These are phyloP conservation scores for Acromyrmex echinatior DNA, from an alignment of 1,140 invertebrate genomes.

Conservation along the genomic window DNA sequence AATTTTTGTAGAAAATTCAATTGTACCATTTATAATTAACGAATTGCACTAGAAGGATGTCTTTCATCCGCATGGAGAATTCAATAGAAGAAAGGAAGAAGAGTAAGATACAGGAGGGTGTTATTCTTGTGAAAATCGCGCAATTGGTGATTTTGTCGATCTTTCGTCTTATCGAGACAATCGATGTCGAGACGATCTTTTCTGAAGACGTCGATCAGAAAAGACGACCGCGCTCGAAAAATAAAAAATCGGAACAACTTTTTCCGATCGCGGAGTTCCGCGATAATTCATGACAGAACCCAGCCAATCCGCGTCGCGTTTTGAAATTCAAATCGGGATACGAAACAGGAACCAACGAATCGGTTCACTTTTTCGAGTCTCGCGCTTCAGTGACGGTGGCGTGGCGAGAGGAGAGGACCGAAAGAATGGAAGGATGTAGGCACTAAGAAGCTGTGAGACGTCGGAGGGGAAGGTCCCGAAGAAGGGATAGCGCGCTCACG, in stretches of 20 bases:
- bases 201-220: conserved; percentile 25
- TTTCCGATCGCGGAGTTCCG: conserved; percentile 54
- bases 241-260: conserved; percentile 72
- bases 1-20: background rate
- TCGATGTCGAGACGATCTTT: background rate
- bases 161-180: conserved; percentile 71
- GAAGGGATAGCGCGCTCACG: conserved; percentile 24
- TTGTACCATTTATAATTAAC: background rate
- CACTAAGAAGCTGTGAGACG: background rate
- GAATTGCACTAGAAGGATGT: background rate
- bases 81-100: background rate
- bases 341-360: background rate
- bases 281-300: conserved; percentile 76
- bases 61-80: background rate
- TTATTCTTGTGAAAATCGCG: conserved; percentile 29
- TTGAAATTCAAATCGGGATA: conserved; percentile 76
- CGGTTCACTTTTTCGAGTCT: conserved; percentile 66
- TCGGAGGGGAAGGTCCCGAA: background rate
- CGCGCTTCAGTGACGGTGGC: conserved; percentile 37
- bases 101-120: background rate
- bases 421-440: conserved; percentile 37
- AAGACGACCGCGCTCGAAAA: conserved; percentile 13
- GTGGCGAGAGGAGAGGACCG: conserved; percentile 23
- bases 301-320: conserved; percentile 71
- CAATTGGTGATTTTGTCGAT: conserved; percentile 54